Evolutionary conservation across 2,888 invertebrate species (phyloP), one percentile per base, ranked within the genome.

Genomic region (Tenthredo notha): DNA sequence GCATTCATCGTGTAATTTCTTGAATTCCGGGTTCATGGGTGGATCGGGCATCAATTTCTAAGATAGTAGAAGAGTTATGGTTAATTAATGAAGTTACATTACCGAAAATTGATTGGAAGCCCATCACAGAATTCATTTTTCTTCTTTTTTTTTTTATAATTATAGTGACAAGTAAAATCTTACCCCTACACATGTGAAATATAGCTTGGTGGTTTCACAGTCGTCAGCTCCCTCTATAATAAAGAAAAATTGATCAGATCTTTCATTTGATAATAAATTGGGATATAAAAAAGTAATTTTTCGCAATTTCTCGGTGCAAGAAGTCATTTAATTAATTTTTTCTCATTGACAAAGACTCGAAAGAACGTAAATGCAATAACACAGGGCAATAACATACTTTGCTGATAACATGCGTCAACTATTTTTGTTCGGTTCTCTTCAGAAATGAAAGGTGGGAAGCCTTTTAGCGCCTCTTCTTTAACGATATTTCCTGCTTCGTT

Each of bases 401-500:
- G 12, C 33, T 77, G 10, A 47, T 15, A 77, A 77, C 77, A 77
- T 29, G 77, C 77, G 29, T 77, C 77, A 54, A 77, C 50, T 47
- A 50, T 50, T 9, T 2, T 33, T 7, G 77, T 77, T n/a, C 33
- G 33, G 15, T 80, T 65, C 15, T 65, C 80, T 58, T 37, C 5
- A 9, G 80, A 40, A 40, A 80, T 10, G 61, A 33, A 61, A 25
- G 61, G 80, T 3, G 80, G 80, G 15, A 80, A 61, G 21, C 65
- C 40, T 21, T 80, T 43, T 18, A 61, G 12, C 10, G 61, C 61
- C 25, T 18, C 58, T 37, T 37, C 65, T 29, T n/a, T 61, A 50
- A 40, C 61, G 12, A 80, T 80, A 7, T 80, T 25, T 58, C 80
- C 80, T 21, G 40, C 80, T 6, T 37, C 37, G n/a, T 33, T 80